These are phyloP conservation scores for Enteromius anoplus DNA, from an alignment of 2,797 vertebrate species.

Conservation along the genomic window DNA sequence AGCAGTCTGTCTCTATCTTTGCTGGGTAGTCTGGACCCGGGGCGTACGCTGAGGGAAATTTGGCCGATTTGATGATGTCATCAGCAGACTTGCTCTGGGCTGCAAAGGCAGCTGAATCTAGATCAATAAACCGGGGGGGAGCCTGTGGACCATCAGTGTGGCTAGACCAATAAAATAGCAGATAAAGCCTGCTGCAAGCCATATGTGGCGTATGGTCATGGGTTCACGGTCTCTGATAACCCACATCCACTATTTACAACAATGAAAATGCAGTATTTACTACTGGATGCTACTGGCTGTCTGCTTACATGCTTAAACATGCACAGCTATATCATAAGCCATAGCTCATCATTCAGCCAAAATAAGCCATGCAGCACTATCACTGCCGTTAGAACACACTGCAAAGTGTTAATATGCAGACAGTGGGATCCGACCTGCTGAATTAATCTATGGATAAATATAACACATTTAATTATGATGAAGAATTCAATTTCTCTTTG, in stretches of 20 bases:
- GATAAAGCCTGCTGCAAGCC: background rate
- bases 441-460: background rate
- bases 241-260: background rate
- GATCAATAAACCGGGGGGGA: slow-evolving; percentile 63
- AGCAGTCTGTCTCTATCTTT: slow-evolving; percentile 88
- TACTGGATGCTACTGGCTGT: background rate
- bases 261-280: background rate
- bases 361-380: slow-evolving; percentile 27
- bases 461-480: background rate
- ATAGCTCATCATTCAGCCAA: background rate
- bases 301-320: slow-evolving; percentile 13
- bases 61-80: slow-evolving; percentile 93
- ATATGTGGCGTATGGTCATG: background rate
- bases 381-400: background rate
- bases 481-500: background rate
- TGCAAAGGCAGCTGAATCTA: slow-evolving; percentile 88
- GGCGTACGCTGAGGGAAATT: slow-evolving; percentile 87
- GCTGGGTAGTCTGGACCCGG: slow-evolving; percentile 83
- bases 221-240: background rate
- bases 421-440: background rate
- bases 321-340: background rate
- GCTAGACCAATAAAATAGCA: slow-evolving; percentile 23
- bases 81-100: slow-evolving; percentile 86
- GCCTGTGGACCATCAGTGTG: slow-evolving; percentile 47
- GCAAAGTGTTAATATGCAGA: background rate